Conservation (phyloP, 2,888 invertebrate species). For the Muscina levida region DNA sequence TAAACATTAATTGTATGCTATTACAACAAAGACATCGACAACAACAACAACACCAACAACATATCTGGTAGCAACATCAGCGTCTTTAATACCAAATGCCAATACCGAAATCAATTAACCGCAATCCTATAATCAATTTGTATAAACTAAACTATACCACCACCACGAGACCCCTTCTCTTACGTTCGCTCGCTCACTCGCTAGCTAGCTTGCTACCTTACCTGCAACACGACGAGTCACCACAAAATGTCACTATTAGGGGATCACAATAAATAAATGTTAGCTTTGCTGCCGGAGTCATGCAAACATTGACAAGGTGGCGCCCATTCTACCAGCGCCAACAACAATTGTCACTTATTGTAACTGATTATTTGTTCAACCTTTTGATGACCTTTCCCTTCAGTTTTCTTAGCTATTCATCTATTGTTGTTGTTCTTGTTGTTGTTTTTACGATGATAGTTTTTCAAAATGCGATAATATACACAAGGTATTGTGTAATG, state of each 20-base stretch:
- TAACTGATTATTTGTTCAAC: slow-evolving; percentile 31
- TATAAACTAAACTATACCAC: not conserved
- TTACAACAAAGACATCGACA: slow-evolving; percentile 11
- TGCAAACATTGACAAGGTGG: not conserved
- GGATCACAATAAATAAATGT: slow-evolving; percentile 21
- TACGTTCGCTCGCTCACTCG: too few relatives aligned
- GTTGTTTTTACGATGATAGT: too few relatives aligned
- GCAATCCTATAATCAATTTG: slow-evolving; percentile 36
- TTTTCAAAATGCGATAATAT: too few relatives aligned
- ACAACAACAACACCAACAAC: slow-evolving; percentile 3
- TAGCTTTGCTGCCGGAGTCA: slow-evolving; percentile 1
- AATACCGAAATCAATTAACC: slow-evolving; percentile 32
- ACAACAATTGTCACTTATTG: slow-evolving; percentile 42
- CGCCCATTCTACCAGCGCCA: not conserved
- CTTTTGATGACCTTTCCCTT: slow-evolving; percentile 45
- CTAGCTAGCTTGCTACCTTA: too few relatives aligned
- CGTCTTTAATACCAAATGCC: too few relatives aligned
- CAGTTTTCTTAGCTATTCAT: too few relatives aligned
- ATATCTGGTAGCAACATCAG: not conserved
- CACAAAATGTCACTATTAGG: slow-evolving; percentile 5
- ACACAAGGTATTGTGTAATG: not conserved
- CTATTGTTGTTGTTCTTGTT: too few relatives aligned
- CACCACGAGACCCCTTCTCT: too few relatives aligned
- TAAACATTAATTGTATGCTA: slow-evolving; percentile 28
- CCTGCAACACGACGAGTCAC: not conserved